A percentile compares a stretch with the other conserved stretches of the same genome.
Conservation (phyloP, 2,888 invertebrate species). For the Stomorhina lunata region DNA sequence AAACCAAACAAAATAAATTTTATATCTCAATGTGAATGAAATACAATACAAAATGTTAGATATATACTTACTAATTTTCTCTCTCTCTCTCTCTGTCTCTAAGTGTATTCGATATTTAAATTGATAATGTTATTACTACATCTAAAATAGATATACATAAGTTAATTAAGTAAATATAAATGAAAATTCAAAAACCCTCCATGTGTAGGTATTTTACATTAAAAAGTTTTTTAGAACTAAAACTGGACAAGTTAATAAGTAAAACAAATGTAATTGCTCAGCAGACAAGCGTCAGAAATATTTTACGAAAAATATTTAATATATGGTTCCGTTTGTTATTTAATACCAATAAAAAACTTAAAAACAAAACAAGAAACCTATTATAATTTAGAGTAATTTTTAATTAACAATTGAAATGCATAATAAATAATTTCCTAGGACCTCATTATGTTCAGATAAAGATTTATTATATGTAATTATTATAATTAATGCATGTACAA, state of each 20-base stretch:
- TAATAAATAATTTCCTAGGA: neutral
- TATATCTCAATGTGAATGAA: slow-evolving; percentile 15
- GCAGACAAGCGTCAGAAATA: neutral
- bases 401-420: neutral
- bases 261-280: slow-evolving; percentile 34
- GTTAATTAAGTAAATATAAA: neutral
- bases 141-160: neutral
- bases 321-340: neutral
- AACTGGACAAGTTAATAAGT: neutral
- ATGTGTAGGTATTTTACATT: slow-evolving; percentile 51
- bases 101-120: slow-evolving; percentile 40
- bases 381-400: neutral
- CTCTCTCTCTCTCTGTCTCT: slow-evolving; percentile 20
- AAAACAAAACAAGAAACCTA: neutral
- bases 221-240: slow-evolving; percentile 23
- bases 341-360: neutral
- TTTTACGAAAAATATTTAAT: neutral
- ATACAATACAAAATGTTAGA: neutral
- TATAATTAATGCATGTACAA: no score
- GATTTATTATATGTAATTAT: slow-evolving; percentile 1
- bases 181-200: slow-evolving; percentile 39
- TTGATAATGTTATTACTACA: slow-evolving; percentile 25
- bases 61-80: no score
- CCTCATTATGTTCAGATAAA: neutral
- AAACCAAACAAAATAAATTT: slow-evolving; percentile 21